phyloP scores from a whole-genome alignment of 2,888 invertebrate genomes.

The Furcula furcula region DNA sequence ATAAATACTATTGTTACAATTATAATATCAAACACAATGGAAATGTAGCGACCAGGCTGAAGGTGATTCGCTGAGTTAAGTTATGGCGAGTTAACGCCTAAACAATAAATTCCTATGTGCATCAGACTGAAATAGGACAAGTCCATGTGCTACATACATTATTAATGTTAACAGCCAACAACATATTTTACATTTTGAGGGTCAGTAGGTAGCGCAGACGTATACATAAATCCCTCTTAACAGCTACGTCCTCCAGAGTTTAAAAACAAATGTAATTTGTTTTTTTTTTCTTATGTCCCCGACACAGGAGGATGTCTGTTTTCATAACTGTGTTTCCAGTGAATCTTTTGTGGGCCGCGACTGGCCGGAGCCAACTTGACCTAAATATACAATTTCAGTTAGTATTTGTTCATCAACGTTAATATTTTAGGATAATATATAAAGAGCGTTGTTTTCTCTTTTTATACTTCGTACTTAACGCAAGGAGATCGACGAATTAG shows the following conservation, averaged over 20 bases:
- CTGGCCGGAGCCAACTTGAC: constrained; percentile 45
- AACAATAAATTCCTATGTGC: too few species aligned
- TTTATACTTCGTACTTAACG: neutral
- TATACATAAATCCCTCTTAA: neutral
- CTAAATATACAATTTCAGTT: constrained; percentile 47
- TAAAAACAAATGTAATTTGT: constrained; percentile 33
- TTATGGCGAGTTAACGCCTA: too few species aligned
- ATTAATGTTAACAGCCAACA: too few species aligned
- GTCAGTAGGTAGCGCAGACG: neutral
- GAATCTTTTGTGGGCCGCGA: constrained; percentile 34
- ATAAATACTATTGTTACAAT: too few species aligned
- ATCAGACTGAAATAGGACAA: too few species aligned
- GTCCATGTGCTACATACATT: too few species aligned
- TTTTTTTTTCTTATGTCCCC: constrained; percentile 26
- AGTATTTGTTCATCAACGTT: constrained; percentile 22
- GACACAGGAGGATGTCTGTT: constrained; percentile 24
- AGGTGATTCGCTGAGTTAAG: too few species aligned
- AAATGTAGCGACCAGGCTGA: too few species aligned
- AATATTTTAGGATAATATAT: constrained; percentile 12
- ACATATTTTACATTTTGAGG: too few species aligned
- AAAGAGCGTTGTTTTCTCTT: neutral
- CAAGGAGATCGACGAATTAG: too few species aligned
- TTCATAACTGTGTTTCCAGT: constrained; percentile 39
- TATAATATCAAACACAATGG: too few species aligned
- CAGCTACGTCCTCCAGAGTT: constrained; percentile 25